phyloP scores from a whole-genome alignment of 2,888 invertebrate species.

The Tortrix viridana region DNA sequence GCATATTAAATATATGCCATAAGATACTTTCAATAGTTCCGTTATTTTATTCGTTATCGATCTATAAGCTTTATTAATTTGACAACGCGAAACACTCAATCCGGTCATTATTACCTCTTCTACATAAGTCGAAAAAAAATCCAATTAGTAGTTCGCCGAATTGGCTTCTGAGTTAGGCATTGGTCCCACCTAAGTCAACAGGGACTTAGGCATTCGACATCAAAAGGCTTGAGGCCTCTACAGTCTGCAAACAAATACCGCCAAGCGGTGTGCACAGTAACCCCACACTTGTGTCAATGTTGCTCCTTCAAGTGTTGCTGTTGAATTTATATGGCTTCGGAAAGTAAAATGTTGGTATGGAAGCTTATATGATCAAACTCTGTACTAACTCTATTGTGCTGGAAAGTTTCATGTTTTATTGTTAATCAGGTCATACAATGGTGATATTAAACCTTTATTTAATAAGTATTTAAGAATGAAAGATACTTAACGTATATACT shows the following conservation, averaged over 20 bases:
- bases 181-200: conserved; percentile 42
- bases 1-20: no score
- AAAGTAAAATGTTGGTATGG: conserved; percentile 55
- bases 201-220: conserved; percentile 43
- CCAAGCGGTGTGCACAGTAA: conserved; percentile 50
- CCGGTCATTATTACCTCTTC: neutral
- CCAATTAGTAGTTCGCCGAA: conserved; percentile 25
- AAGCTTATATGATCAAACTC: conserved; percentile 1
- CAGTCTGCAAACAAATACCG: conserved; percentile 43
- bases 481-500: no score
- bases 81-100: no score
- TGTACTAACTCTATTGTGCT: neutral
- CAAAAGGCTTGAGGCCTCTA: conserved; percentile 45
- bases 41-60: no score
- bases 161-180: conserved; percentile 23
- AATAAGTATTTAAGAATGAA: no score
- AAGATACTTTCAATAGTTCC: no score
- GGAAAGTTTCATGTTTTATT: neutral
- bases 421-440: neutral
- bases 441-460: no score
- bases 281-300: conserved; percentile 76
- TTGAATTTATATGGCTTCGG: conserved; percentile 65
- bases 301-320: conserved; percentile 54
- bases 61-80: no score
- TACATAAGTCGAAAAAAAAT: neutral